phyloP scores from a whole-genome alignment of 2,797 vertebrate genomes.

The Jordanella pulchra region DNA sequence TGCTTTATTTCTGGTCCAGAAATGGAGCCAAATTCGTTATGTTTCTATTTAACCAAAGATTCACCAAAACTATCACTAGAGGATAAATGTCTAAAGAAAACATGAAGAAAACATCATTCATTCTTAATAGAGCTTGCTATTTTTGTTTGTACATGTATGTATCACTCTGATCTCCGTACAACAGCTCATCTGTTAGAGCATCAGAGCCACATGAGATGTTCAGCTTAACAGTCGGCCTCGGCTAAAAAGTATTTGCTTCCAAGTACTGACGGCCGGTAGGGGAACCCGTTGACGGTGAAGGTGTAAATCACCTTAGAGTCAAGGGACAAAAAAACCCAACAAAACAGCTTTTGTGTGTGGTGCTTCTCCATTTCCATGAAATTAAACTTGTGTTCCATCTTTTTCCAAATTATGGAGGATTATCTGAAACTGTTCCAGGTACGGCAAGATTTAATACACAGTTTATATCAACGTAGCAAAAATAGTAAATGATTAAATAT shows the following conservation, averaged over 20 bases:
- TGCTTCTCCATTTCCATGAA: too few species aligned
- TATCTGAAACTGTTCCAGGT: neutral
- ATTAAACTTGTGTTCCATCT: neutral
- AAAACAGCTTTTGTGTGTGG: too few species aligned
- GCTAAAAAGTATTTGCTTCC: too few species aligned
- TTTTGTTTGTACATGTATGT: too few species aligned
- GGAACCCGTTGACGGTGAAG: too few species aligned
- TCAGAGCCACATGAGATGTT: neutral
- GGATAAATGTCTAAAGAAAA: conserved; percentile 26
- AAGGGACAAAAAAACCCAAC: too few species aligned
- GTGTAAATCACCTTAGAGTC: too few species aligned
- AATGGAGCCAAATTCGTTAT: neutral
- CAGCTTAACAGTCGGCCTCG: too few species aligned
- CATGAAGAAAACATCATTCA: neutral
- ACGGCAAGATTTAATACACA: neutral
- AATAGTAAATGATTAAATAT: too few species aligned
- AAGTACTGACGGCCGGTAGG: too few species aligned
- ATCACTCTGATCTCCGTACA: neutral
- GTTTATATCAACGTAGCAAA: neutral
- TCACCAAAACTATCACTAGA: conserved; percentile 5
- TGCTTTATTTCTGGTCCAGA: too few species aligned
- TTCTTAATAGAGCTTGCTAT: too few species aligned
- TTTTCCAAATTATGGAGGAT: neutral
- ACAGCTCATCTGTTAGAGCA: neutral
- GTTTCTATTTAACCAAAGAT: conserved; percentile 1